Evolutionary conservation across 1,140 invertebrate genomes (phyloP).

Genomic region (Pectinophora gossypiella): DNA sequence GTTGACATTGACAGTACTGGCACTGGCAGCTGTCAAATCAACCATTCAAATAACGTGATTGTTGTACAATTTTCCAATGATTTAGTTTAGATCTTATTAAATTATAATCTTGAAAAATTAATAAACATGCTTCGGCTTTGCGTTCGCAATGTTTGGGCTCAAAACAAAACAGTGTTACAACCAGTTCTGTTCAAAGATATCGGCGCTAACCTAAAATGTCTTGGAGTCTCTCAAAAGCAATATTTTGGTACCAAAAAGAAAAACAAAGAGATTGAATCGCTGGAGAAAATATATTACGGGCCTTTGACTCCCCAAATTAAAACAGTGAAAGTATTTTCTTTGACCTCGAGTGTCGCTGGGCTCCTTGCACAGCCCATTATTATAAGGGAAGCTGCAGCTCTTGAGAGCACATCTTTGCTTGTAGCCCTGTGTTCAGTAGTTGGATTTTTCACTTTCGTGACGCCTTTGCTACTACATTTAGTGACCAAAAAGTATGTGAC

Average conservation of each 20-base stretch:
- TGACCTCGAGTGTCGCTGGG: constrained; percentile 83
- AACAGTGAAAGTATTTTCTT: constrained; percentile 87
- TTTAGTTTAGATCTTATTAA: not conserved
- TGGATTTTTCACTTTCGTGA: constrained; percentile 88
- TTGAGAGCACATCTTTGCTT: constrained; percentile 75
- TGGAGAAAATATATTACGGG: constrained; percentile 75
- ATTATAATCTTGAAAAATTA: not conserved
- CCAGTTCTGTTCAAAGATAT: constrained; percentile 27
- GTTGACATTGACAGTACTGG: not conserved
- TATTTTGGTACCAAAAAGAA: no score
- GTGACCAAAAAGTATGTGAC: constrained; percentile 92
- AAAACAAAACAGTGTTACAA: constrained; percentile 17
- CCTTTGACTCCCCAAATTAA: constrained; percentile 80
- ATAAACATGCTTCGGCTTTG: constrained; percentile 29
- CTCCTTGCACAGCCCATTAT: constrained; percentile 85
- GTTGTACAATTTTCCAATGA: not conserved
- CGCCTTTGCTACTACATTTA: constrained; percentile 88
- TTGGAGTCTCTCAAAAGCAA: constrained; percentile 17
- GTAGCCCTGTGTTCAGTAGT: constrained; percentile 80
- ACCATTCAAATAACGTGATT: no score
- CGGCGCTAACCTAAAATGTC: constrained; percentile 26
- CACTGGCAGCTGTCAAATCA: not conserved
- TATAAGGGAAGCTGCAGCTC: constrained; percentile 76
- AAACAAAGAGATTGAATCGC: no score
- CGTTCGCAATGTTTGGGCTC: constrained; percentile 11